A percentile compares a stretch with the other conserved stretches of the same genome.
Conservation (phyloP, 2,888 invertebrate genomes). For the Meloe dianella region DNA sequence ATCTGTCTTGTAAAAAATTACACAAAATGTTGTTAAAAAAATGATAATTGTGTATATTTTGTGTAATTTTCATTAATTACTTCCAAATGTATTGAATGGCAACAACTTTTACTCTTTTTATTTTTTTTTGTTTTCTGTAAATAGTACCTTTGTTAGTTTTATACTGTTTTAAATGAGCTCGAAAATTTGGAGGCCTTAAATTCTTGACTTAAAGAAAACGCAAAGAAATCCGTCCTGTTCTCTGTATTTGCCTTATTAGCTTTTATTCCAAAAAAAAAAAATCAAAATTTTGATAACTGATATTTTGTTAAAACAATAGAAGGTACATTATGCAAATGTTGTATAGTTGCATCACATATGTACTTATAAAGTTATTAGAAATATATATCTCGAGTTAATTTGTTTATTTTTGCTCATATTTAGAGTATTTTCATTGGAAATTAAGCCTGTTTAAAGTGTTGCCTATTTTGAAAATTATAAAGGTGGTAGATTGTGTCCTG, state of each 20-base stretch:
- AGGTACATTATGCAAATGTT: slow-evolving; percentile 46
- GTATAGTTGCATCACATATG: slow-evolving; percentile 51
- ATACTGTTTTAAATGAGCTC: slow-evolving; percentile 21
- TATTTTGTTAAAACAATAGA: slow-evolving; percentile 35
- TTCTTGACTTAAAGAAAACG: slow-evolving; percentile 8
- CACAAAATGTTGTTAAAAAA: background rate
- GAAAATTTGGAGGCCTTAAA: slow-evolving; percentile 24
- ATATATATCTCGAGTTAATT: slow-evolving; percentile 54
- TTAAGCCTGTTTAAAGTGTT: background rate
- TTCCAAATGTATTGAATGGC: background rate
- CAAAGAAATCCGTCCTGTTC: slow-evolving; percentile 34
- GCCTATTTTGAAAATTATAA: background rate
- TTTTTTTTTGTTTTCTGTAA: background rate
- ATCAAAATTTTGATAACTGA: slow-evolving; percentile 9
- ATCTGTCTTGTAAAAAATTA: background rate
- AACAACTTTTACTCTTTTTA: background rate
- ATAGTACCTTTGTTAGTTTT: slow-evolving; percentile 13
- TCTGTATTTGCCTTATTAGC: slow-evolving; percentile 29
- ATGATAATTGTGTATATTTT: background rate
- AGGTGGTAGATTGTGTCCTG: background rate
- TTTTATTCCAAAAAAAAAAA: slow-evolving; percentile 22
- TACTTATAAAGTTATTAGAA: slow-evolving; percentile 53
- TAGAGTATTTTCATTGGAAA: background rate
- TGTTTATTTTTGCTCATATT: background rate
- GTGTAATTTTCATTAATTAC: background rate